Conservation (phyloP, 37 sponge, comb jelly and placozoan species). For the Cladorhizidae sp. region DNA sequence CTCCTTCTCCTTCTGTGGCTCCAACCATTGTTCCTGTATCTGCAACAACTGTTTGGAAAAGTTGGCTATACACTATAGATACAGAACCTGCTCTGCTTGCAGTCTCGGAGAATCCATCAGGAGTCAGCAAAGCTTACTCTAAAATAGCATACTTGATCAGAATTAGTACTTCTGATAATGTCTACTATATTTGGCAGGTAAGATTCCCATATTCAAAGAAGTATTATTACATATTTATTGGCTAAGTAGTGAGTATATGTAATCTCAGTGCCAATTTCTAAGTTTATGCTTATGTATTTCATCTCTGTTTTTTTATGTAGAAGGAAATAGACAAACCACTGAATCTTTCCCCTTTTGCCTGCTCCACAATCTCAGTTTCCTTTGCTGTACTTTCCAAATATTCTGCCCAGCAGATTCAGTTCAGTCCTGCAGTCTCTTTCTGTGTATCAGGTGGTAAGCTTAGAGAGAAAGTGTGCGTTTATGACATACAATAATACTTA, state of each 20-base stretch:
- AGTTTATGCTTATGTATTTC: not conserved
- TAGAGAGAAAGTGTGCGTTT: too few species aligned
- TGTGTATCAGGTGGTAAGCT: conserved; percentile 34
- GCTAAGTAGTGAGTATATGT: too few species aligned
- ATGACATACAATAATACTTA: too few species aligned
- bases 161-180: not conserved
- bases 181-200: not conserved
- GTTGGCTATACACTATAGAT: conserved; percentile 2
- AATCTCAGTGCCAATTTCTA: too few species aligned
- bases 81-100: not conserved
- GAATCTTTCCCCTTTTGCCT: conserved; percentile 30
- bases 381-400: conserved; percentile 24
- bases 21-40: not conserved
- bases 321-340: not conserved
- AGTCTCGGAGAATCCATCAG: not conserved
- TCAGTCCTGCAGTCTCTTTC: conserved; percentile 7
- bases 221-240: too few species aligned
- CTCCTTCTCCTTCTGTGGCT: conserved; percentile 6
- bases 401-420: not conserved
- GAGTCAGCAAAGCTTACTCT: not conserved
- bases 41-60: not conserved
- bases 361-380: conserved; percentile 18
- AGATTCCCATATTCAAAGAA: too few species aligned
- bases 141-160: not conserved
- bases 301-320: not conserved